Conservation (phyloP, 2,113 vertebrate species). For the Parus major region DNA sequence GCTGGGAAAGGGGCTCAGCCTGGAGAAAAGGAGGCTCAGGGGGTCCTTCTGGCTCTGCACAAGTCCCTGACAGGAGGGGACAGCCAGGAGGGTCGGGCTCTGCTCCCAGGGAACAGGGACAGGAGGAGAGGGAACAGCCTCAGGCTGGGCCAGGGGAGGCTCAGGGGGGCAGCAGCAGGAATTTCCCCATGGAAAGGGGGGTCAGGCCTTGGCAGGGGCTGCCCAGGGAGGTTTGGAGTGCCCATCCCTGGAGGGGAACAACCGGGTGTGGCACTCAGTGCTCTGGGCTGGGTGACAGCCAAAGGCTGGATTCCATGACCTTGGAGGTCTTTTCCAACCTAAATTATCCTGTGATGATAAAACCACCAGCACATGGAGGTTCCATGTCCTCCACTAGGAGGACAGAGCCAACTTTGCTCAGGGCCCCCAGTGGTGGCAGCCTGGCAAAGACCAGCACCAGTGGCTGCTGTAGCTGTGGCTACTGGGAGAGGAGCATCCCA, state of each 20-base stretch:
- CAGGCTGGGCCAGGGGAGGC: not conserved
- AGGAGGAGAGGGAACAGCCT: not conserved
- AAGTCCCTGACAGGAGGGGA: not conserved
- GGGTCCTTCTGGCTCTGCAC: not conserved
- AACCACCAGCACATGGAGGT: not conserved
- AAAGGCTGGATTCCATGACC: not conserved
- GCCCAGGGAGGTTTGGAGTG: not conserved
- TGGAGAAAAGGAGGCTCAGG: not conserved
- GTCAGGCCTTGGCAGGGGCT: fast-evolving
- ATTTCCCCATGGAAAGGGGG: fast-evolving
- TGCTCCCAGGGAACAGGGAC: not conserved
- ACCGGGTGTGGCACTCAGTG: fast-evolving
- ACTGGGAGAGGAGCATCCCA: not conserved
- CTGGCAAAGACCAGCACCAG: not conserved
- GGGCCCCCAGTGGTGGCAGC: not conserved
- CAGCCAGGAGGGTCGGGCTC: fast-evolving
- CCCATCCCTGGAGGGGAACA: not conserved
- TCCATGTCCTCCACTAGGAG: not conserved
- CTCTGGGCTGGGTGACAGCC: not conserved
- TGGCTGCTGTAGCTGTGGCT: not conserved
- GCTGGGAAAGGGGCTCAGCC: not conserved
- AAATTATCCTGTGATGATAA: not conserved
- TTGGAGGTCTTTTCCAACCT: not conserved
- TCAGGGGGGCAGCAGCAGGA: not conserved
- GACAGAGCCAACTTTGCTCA: not conserved